Percentiles rank a stretch among this genome's conserved stretches.
These are phyloP conservation scores for Bombus affinis DNA, from an alignment of 1,140 invertebrate species.

Conservation along the genomic window DNA sequence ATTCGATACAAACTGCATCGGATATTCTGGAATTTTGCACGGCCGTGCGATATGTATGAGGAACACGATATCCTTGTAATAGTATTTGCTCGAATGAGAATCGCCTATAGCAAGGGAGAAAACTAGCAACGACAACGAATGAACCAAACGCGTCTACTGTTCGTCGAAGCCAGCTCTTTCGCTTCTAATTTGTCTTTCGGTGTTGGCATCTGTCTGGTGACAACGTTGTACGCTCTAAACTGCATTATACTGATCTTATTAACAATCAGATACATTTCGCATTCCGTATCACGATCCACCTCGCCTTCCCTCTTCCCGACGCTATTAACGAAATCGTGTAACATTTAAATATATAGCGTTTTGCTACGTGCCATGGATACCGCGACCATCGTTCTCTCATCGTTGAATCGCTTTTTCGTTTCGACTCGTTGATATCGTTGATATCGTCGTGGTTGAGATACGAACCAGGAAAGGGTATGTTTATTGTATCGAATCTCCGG, in stretches of 20 bases:
- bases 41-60: conserved; percentile 14
- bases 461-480: background rate
- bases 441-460: background rate
- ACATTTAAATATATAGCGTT: conserved; percentile 10
- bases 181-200: conserved; percentile 45
- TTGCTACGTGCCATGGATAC: background rate
- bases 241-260: conserved; percentile 42
- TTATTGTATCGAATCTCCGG: background rate
- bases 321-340: background rate
- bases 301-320: background rate
- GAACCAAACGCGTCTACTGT: background rate
- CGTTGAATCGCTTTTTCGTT: background rate
- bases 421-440: background rate
- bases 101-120: conserved; percentile 11
- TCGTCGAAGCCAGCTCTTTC: conserved; percentile 26
- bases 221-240: conserved; percentile 24
- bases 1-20: conserved; percentile 29
- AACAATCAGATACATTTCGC: conserved; percentile 32
- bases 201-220: background rate
- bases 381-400: background rate
- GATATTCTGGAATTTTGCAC: conserved; percentile 31
- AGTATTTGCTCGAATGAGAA: conserved; percentile 37
- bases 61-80: conserved; percentile 51
- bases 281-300: conserved; percentile 1
- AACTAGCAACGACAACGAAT: conserved; percentile 27